Evolutionary conservation across 2,113 vertebrate genomes (phyloP), one percentile per base, ranked within the genome.

Genomic region (Grus americana): DNA sequence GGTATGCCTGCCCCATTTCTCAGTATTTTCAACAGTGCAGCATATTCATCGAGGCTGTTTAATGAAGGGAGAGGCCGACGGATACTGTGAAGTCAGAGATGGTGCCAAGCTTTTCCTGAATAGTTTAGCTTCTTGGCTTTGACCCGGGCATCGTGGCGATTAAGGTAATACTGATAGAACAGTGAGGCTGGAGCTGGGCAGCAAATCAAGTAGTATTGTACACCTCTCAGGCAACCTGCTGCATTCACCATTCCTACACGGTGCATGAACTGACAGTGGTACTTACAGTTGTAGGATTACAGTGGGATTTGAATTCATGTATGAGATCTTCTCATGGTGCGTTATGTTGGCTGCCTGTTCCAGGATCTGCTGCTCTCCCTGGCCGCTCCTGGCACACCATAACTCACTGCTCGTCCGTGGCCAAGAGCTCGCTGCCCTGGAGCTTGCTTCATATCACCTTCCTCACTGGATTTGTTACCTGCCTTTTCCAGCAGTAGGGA

Each of bases 311-410:
- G 76, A 87, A 30, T 79, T 71, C 13, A 24, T 1, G 0, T 44
- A 2, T 44, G 47, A 81, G 16, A 50, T 30, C 21, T 63, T 75
- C 66, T 93, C 50, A 1, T n/a, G 24, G 8, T 52, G 20, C 47
- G 34, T 17, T 50, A 46, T 42, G 36, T 66, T 86, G 82, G 34
- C 52, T 79, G 36, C 57, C 89, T 74, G 29, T 81, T 79, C 47
- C 15, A 36, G 61, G 29, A 36, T 62, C 38, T 63, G 67, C 30
- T 38, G 36, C 15, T 94, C 18, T 87, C 55, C 24, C 6, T 66
- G 59, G 44, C 47, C 11, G 1, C 59, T 76, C 38, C 16, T 73
- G 76, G 36, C 76, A 38, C 0, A 0, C 27, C 0, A 0, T 38
- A 36, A 8, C 13, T 86, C 22, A 9, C 44, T 15, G 14, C 61